Evolutionary conservation across 2,888 invertebrate genomes (phyloP), one percentile per base, ranked within the genome.

Genomic region (Ernsta delagoae): DNA sequence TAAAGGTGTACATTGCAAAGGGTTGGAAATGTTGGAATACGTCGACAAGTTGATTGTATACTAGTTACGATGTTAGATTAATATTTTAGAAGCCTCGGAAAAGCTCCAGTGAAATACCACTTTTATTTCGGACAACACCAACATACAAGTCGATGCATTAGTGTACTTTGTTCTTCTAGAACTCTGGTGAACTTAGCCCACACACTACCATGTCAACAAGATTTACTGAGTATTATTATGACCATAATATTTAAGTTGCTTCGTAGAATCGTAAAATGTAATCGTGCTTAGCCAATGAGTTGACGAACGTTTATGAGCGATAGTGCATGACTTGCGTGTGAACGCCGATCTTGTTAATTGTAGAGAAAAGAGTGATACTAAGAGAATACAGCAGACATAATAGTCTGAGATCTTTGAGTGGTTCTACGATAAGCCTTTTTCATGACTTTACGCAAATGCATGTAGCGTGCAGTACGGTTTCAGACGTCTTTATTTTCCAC

Each of bases 291-390:
- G 31, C 54, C 54, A 7, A 4, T 31, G 4, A 24, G 9, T 59
- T n/a, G 48, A 5, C 16, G 62, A 71, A 64, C 59, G 53, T 65
- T 63, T 12, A 54, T 69, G 72, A 70, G 77, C 80, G 77, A 69
- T 79, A 77, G 82, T 75, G 85, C 85, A 83, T 88, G 85, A 86
- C 86, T 81, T 78, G 87, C 87, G 80, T 87, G 84, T 12, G 41
- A 12, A 41, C 57, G 41, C n/a, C 41, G 34, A 53, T 41, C 50
- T 65, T 59, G 41, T 12, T 9, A n/a, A 59, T 16, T 50, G 59
- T 50, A 59, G 59, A 24, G 48, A 65, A 56, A 65, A 48, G 24
- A 50, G 59, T 50, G 65, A 65, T 59, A 65, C 45, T 34, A 39
- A 59, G 59, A 45, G 41, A 53, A 24, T 16, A 63, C 61, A 9